phyloP scores from a whole-genome alignment of 2,113 vertebrate genomes.

The Aegypius monachus region DNA sequence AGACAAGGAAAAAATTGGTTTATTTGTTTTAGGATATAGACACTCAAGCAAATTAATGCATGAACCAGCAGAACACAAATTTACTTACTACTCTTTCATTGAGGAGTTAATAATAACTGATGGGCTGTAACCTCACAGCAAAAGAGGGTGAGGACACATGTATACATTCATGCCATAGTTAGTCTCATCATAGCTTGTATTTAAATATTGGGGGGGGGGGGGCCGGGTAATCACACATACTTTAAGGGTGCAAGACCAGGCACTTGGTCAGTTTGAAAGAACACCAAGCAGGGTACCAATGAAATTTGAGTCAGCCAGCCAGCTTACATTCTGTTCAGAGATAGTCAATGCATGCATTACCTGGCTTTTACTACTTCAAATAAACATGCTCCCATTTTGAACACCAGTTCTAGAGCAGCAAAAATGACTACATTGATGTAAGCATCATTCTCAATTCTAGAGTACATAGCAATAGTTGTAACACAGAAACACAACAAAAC shows the following conservation, averaged over 20 bases:
- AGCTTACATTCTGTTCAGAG: background rate
- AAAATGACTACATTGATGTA: fast-evolving
- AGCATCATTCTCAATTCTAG: fast-evolving
- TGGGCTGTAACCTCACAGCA: background rate
- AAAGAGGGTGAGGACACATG: background rate
- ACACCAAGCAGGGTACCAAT: background rate
- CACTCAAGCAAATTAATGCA: background rate
- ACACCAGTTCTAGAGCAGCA: background rate
- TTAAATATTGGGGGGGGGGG: background rate
- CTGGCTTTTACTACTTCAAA: background rate
- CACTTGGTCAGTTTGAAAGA: background rate
- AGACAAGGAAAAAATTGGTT: background rate
- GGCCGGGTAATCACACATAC: background rate
- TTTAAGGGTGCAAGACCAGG: background rate
- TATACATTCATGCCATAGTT: background rate
- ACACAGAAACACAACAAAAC: background rate
- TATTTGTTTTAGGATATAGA: background rate
- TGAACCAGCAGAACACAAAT: background rate
- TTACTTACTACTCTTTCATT: background rate
- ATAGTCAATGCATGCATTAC: background rate
- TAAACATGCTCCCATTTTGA: background rate
- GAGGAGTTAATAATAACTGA: background rate
- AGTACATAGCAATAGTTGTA: background rate
- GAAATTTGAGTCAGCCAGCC: background rate
- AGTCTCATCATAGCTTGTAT: background rate